Conservation (phyloP, 2,113 vertebrate genomes). For the Echinops telfairi region DNA sequence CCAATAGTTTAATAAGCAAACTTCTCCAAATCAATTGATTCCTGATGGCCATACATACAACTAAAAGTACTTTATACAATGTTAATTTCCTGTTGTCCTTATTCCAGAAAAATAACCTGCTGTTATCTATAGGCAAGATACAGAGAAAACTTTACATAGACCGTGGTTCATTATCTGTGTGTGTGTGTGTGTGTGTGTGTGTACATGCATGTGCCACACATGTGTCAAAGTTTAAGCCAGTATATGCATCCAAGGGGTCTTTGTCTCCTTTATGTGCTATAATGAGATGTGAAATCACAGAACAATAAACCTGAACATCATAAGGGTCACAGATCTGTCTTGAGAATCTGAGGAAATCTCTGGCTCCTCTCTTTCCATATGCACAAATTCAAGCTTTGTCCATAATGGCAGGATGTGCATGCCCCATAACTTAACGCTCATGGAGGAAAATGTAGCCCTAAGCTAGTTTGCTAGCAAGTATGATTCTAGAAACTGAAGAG, state of each 20-base stretch:
- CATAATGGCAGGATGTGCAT: background rate
- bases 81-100: background rate
- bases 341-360: background rate
- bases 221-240: background rate
- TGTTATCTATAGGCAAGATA: too few species aligned
- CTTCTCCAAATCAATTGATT: background rate
- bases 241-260: background rate
- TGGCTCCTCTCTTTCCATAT: too few species aligned
- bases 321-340: too few species aligned
- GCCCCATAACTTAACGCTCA: background rate
- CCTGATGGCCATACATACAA: background rate
- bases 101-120: background rate
- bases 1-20: background rate
- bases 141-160: too few species aligned
- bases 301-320: background rate
- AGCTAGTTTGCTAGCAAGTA: background rate
- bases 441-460: background rate
- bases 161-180: too few species aligned
- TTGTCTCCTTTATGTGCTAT: rapidly evolving
- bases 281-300: background rate
- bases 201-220: too few species aligned
- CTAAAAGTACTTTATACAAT: background rate
- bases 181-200: too few species aligned
- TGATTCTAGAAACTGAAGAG: background rate
- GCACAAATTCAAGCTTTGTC: rapidly evolving